Base-by-base conservation (phyloP, 53 echinoderm and acorn worm genomes). In the Apostichopus leukothele region DNA sequence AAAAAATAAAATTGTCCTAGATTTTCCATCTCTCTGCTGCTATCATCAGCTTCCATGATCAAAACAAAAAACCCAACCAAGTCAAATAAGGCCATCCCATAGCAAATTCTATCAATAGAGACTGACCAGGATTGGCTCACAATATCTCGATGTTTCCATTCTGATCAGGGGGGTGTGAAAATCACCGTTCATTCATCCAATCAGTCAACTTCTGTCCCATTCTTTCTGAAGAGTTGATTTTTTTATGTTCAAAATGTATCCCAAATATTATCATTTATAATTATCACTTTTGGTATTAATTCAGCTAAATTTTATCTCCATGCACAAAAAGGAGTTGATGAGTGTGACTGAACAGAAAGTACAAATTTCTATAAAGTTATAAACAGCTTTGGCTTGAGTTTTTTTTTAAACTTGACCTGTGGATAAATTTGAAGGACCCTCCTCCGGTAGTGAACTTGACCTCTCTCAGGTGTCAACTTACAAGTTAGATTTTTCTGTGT, bases 111-210 rank as follows among this genome's bases (percentile, higher is more conserved):
- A 81, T 81, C 81, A 81, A 81, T 81, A 81, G 81, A 81, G 5
- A 59, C 59, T 81, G 81, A 81, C 81, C 81, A 81, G 39, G 81
- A 81, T 81, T 81, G 81, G 81, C 81, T 81, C 59, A 16, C 81
- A 53, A 81, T 54, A 20, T 6, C 8, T n/a, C 14, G 81, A 18
- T 81, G 22, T 81, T 81, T 81, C 81, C 81, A 81, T 81, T 54
- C 18, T 81, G 55, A 22, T 54, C 19, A 14, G 18, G 81, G 81
- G 81, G 60, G 81, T 51, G 51, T 39, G 53, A 9, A 57, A 57
- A 57, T 57, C 10, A 57, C 4, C 8, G 57, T 57, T 10, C 57
- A 57, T 57, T 57, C 57, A 57, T 57, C 57, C 57, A 57, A 57
- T 57, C 57, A 39, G 39, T 39, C 39, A 39, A 39, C 39, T 39